phyloP scores from a whole-genome alignment of 2,888 invertebrate genomes.

The Acrobasis repandana region DNA sequence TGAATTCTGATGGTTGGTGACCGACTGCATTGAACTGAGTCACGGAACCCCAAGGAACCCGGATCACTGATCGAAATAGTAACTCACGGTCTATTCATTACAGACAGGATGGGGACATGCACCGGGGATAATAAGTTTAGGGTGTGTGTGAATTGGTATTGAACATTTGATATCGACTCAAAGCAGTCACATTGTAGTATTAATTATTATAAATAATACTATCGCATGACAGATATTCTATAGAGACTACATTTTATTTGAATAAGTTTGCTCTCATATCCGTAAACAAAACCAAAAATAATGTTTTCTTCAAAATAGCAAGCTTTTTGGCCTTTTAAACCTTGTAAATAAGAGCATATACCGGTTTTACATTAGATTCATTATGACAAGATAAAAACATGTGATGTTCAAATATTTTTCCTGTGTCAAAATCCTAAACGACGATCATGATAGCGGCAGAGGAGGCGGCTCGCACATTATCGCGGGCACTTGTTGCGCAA shows the following conservation, averaged over 20 bases:
- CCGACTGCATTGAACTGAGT: constrained; percentile 64
- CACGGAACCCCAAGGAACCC: constrained; percentile 70
- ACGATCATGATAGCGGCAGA: constrained; percentile 47
- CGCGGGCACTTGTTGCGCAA: constrained; percentile 72
- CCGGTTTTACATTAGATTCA: constrained; percentile 1
- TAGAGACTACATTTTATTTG: too few relatives aligned
- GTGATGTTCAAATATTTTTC: background rate
- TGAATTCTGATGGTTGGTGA: constrained; percentile 49
- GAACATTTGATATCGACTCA: background rate
- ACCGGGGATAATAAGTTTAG: constrained; percentile 16
- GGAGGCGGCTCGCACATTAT: constrained; percentile 52
- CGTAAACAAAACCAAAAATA: too few relatives aligned
- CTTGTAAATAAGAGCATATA: background rate
- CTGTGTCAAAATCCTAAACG: constrained; percentile 30
- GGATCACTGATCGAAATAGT: constrained; percentile 65
- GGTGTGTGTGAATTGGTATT: constrained; percentile 18
- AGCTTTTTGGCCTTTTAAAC: too few relatives aligned
- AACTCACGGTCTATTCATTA: constrained; percentile 62
- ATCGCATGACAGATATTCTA: too few relatives aligned
- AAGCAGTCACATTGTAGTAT: background rate
- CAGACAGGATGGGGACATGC: constrained; percentile 51
- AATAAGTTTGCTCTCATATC: too few relatives aligned
- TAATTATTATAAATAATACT: background rate
- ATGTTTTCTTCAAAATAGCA: too few relatives aligned
- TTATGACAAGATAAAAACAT: background rate